Evolutionary conservation across 1,140 invertebrate genomes (phyloP), one percentile per base, ranked within the genome.

Genomic region (Camponotus pennsylvanicus): DNA sequence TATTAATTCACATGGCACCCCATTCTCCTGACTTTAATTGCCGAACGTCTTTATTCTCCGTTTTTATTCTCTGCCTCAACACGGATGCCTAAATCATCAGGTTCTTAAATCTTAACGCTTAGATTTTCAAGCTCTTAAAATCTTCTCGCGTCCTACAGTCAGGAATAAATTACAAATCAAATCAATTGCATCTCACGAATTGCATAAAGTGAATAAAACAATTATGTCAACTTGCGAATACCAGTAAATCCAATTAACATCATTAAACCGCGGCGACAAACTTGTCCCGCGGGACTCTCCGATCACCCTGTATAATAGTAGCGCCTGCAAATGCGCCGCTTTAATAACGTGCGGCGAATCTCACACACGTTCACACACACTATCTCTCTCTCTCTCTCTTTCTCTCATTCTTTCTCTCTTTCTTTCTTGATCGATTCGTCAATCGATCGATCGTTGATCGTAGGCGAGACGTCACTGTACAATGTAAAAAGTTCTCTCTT

Each of bases 401-500:
- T 80, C 37, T 61, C 1, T 27, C 27, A 27, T 27, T 27, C 27
- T 69, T 37, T 70, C 34, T 45, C 27, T 75, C 80, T 63, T 13
- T 64, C 42, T 77, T 11, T 64, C 73, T 78, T 57, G 40, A 73
- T 75, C 69, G 69, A 83, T 83, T 73, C 67, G 55, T 83, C 82
- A 86, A 89, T 89, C 91, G 89, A 92, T 91, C 85, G 89, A 93
- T 94, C 93, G 89, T 93, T 92, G 89, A 93, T 92, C 90, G 90
- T 94, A 94, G 94, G 94, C 93, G 90, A 94, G 94, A 83, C 69
- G 92, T 95, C 93, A 95, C 94, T 95, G 94, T 95, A 95, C 94
- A 95, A 94, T 94, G 93, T 94, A 94, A 95, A 95, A 95, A 95
- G 92, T 92, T 93, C 92, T 93, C 86, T 91, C 89, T 83, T 83